Percentiles rank a stretch among this genome's conserved stretches.
Conservation (phyloP, 2,888 invertebrate genomes). For the Sepioteuthis lessoniana region DNA sequence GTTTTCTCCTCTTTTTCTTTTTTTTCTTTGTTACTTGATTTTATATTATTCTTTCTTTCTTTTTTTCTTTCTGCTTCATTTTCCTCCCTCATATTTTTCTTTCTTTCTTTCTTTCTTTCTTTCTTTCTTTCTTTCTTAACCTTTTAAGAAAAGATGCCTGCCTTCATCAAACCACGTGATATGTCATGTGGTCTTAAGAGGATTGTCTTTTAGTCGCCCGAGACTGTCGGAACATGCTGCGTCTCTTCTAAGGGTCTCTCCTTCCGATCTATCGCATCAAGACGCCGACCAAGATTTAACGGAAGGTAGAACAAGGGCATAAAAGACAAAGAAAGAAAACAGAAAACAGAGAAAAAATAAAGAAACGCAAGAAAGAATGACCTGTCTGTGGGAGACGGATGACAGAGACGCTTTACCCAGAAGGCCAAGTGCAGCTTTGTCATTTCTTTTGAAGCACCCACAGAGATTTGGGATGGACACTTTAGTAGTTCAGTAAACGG, state of each 20-base stretch:
- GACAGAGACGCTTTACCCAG: neutral
- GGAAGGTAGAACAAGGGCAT: neutral
- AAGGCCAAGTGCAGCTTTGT: neutral
- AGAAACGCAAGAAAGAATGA: neutral
- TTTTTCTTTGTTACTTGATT: no score
- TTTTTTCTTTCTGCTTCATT: neutral
- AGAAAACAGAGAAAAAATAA: neutral
- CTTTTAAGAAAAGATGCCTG: neutral
- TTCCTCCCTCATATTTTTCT: no score
- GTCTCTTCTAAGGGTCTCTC: neutral
- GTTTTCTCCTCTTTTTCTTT: neutral
- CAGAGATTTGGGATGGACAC: neutral
- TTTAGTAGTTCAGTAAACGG: slow-evolving; percentile 7
- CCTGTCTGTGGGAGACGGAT: neutral
- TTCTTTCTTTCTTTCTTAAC: neutral
- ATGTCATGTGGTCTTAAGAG: neutral
- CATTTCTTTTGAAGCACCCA: slow-evolving; percentile 33
- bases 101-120: no score
- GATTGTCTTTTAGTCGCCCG: neutral
- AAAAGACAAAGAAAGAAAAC: neutral
- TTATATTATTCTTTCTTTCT: neutral
- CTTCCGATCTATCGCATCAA: neutral
- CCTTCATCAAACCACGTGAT: neutral
- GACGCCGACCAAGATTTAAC: neutral
- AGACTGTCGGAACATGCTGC: slow-evolving; percentile 23